Conservation (phyloP, 2,888 invertebrate species). For the Choristoneura rosaceana region DNA sequence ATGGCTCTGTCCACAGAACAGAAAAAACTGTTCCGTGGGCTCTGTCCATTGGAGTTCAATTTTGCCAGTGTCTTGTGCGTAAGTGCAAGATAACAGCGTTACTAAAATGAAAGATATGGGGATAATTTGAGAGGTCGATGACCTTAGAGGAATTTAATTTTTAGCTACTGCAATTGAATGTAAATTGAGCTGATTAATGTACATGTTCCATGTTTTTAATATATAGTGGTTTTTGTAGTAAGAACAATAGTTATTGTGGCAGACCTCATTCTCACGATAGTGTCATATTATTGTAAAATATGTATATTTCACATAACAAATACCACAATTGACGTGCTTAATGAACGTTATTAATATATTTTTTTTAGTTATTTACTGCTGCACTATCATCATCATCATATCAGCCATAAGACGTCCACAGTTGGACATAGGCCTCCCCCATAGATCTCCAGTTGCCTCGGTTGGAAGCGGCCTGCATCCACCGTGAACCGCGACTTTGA, state of each 20-base stretch:
- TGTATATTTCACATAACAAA: not conserved
- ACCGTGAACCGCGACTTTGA: too few relatives aligned
- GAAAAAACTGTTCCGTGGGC: too few relatives aligned
- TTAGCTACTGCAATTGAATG: not conserved
- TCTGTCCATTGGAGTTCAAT: too few relatives aligned
- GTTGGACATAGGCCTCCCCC: too few relatives aligned
- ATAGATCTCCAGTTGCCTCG: too few relatives aligned
- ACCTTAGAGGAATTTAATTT: not conserved
- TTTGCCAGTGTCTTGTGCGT: too few relatives aligned
- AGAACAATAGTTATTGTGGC: constrained; percentile 5
- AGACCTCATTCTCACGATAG: not conserved
- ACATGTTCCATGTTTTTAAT: not conserved
- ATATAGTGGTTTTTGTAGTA: not conserved
- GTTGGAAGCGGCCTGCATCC: too few relatives aligned
- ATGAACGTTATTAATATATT: not conserved
- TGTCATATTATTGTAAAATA: not conserved
- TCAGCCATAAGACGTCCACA: too few relatives aligned
- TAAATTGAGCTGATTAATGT: not conserved
- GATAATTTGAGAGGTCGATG: not conserved
- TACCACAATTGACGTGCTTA: not conserved
- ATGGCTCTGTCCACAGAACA: too few relatives aligned
- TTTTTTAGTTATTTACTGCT: not conserved
- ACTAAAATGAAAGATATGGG: not conserved
- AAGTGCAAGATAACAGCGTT: not conserved
- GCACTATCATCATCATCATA: too few relatives aligned